A percentile compares a stretch with the other conserved stretches of the same genome.
phyloP scores from a whole-genome alignment of 1,140 invertebrate genomes.

The Bombus cullumanus region DNA sequence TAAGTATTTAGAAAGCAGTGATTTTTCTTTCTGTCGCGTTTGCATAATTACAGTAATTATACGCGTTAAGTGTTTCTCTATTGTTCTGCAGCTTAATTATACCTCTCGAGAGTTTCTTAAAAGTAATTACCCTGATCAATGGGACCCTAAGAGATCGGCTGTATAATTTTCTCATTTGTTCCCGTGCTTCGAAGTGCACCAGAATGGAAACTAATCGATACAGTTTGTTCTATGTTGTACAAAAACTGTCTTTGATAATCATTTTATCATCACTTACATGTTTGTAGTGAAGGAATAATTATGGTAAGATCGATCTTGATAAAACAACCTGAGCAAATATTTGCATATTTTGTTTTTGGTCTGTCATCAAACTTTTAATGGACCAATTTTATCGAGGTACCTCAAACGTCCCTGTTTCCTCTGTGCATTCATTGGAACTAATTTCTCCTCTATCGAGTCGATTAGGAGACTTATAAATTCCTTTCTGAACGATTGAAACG shows the following conservation, averaged over 20 bases:
- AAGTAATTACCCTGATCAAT: constrained; percentile 14
- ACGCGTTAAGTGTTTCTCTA: neutral
- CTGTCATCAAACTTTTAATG: neutral
- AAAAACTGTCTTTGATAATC: too few species aligned
- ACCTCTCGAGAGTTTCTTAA: neutral
- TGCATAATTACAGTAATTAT: neutral
- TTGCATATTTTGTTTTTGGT: neutral
- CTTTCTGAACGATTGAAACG: too few species aligned
- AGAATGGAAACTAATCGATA: neutral
- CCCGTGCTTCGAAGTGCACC: too few species aligned
- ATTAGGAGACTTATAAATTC: neutral
- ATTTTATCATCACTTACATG: too few species aligned
- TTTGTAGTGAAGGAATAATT: neutral
- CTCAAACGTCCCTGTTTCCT: neutral
- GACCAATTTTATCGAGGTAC: neutral
- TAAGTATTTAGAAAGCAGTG: neutral
- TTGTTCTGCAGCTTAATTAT: neutral
- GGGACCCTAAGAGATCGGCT: neutral
- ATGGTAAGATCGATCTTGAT: too few species aligned
- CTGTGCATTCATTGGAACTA: neutral
- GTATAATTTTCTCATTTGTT: neutral
- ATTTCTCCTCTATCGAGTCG: neutral
- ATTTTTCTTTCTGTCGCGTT: neutral
- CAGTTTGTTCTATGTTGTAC: too few species aligned
- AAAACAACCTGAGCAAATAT: too few species aligned